Base-by-base conservation (phyloP, 2,888 invertebrate species). In the Bellardia bayeri region DNA sequence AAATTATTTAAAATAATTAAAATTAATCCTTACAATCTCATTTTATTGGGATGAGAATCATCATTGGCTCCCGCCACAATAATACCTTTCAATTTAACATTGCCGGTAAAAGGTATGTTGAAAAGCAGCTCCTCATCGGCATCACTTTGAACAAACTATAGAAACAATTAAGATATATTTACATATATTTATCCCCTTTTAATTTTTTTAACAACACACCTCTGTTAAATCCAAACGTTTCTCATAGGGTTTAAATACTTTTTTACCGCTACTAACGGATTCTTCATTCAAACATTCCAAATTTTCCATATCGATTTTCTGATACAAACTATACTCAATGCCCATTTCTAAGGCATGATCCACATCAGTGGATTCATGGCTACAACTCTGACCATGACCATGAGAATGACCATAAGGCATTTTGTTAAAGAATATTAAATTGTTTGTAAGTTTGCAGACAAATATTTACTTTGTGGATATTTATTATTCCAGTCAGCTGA, bases 101-200 rank as follows among this genome's bases (percentile, higher is more conserved):
- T 98, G 49, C 98, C 99, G 54, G 98, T 98, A 92, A 99, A 99
- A 40, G 99, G 99, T 91, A 99, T 98, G 93, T 99, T 99, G 92
- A 99, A 98, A 3, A 99, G 94, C 5, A 99, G 94, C 94, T 99
- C 99, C 93, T 98, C 97, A 94, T 99, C 99, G 1, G 96, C 97
- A 95, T 99, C 99, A 94, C 99, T 99, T 94, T 98, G 97, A 0
- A 99, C 99, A 95, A 95, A 98, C 98, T 99, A 93, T 94, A 88
- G 8, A 33, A 14, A 63, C 3, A n/a, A 76, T 40, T 14, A 30
- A 23, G 2, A 23, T 23, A 1, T 23, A 23, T 23, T 23, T 23
- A 23, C 1, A 23, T 23, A 1, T 23, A 23, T 23, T 49, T n/a
- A n/a, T n/a, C n/a, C 1, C 37, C 0, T 0, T 11, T 9, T 11